Evolutionary conservation across 2,888 invertebrate species (phyloP).

Genomic region (Euplexia lucipara): DNA sequence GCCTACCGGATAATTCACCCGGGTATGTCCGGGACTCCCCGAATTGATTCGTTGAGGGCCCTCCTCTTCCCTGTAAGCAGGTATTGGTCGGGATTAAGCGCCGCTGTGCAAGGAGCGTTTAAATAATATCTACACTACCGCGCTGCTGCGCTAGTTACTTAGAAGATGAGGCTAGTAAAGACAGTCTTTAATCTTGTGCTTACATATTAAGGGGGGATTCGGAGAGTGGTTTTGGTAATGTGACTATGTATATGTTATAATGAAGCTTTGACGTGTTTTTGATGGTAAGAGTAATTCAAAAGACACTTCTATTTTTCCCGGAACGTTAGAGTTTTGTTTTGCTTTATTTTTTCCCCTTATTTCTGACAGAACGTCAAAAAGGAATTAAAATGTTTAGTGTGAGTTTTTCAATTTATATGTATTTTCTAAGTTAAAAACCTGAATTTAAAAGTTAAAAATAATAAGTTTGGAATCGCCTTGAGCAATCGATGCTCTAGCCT

Average conservation of each 20-base stretch:
- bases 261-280: no score
- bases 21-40: conserved; percentile 55
- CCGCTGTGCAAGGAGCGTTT: conserved; percentile 47
- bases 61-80: conserved; percentile 67
- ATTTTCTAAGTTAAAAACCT: no score
- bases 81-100: conserved; percentile 65
- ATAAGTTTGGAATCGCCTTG: no score
- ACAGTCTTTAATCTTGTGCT: conserved; percentile 29
- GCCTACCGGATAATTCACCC: conserved; percentile 60
- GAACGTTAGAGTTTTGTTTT: no score
- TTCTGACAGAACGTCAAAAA: no score
- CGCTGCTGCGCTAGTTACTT: conserved; percentile 14
- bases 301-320: no score
- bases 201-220: background rate
- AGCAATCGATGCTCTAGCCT: no score
- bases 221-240: background rate
- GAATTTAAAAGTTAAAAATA: no score
- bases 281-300: no score
- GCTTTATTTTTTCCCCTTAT: no score
- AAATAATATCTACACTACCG: conserved; percentile 50
- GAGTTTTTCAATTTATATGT: no score
- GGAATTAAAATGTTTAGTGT: no score
- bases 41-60: conserved; percentile 63
- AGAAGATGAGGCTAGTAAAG: conserved; percentile 12
- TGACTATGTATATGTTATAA: background rate